phyloP scores from a whole-genome alignment of 1,140 invertebrate species.

The Bicyclus anynana region DNA sequence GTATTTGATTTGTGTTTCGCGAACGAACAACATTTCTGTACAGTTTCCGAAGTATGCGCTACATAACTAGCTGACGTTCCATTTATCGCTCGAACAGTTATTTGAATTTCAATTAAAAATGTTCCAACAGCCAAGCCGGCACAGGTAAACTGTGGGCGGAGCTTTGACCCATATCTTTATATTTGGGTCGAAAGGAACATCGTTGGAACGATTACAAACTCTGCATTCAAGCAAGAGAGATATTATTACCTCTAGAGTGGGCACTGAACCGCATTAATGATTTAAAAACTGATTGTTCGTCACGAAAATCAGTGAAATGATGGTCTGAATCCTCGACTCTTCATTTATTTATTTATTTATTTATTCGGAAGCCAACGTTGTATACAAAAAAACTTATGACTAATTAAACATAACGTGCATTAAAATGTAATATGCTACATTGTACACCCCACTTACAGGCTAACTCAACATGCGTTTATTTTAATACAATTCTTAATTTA shows the following conservation, averaged over 20 bases:
- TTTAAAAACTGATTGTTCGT: neutral
- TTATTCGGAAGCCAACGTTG: no score
- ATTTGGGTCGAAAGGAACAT: conserved; percentile 61
- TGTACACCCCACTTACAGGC: no score
- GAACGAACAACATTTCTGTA: neutral
- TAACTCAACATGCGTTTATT: no score
- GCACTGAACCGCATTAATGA: no score
- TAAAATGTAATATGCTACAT: no score
- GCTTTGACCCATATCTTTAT: conserved; percentile 52
- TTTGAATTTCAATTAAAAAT: conserved; percentile 40
- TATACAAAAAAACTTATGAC: no score
- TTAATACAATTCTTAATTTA: no score
- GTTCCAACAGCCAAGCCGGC: conserved; percentile 26
- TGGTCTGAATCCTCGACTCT: no score
- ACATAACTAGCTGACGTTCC: conserved; percentile 4
- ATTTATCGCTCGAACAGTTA: conserved; percentile 29
- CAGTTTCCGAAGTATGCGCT: neutral
- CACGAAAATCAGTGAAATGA: no score
- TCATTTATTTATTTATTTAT: no score
- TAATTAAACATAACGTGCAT: no score
- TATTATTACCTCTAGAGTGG: no score
- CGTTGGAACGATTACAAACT: conserved; percentile 6
- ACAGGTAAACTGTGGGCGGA: conserved; percentile 13
- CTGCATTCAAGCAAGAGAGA: neutral
- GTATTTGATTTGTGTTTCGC: neutral